Base-by-base conservation (phyloP, 2,113 vertebrate species). In the Trogon melanurus region DNA sequence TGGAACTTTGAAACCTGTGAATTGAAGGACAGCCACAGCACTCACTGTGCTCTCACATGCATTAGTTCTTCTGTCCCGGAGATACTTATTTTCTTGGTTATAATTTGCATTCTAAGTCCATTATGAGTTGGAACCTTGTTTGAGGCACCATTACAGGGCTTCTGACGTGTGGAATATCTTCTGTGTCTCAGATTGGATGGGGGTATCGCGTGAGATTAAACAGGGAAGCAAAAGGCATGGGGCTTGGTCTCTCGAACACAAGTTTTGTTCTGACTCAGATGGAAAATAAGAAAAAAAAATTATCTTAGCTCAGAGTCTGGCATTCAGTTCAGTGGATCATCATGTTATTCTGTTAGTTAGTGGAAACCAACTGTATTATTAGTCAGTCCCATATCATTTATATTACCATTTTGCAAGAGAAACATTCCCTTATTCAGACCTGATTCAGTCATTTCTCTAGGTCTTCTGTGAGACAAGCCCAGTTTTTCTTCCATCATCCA, bases 341-440 rank as follows among this genome's bases (percentile, higher is more conserved):
- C 60, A 84, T 88, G 65, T 73, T 94, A 74, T 67, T 89, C 95
- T 94, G n/a, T 91, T 90, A 86, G 80, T 91, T 82, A 79, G 90
- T 94, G 75, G 86, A 94, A 97, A 92, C 66, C 65, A 73, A 90
- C 75, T 82, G n/a, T 96, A 38, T 88, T 74, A 96, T 96, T 97
- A 95, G 91, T 82, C 67, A 94, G 47, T 61, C 65, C 58, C 56
- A 51, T 90, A 51, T 79, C 10, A 78, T 95, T 94, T 93, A 45
- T 85, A 79, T 88, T 64, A 74, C 69, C 34, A 58, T 86, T 93
- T 88, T 95, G 86, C 78, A 91, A 90, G 72, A 79, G 75, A 95
- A 96, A 81, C 14, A 32, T 79, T 88, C 80, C 32, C 45, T 94
- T 80, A 70, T 64, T 88, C 83, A 64, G 53, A 70, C 64, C 60